Evolutionary conservation across 1,140 invertebrate species (phyloP), one percentile per base, ranked within the genome.

Genomic region (Heterodera schachtii): DNA sequence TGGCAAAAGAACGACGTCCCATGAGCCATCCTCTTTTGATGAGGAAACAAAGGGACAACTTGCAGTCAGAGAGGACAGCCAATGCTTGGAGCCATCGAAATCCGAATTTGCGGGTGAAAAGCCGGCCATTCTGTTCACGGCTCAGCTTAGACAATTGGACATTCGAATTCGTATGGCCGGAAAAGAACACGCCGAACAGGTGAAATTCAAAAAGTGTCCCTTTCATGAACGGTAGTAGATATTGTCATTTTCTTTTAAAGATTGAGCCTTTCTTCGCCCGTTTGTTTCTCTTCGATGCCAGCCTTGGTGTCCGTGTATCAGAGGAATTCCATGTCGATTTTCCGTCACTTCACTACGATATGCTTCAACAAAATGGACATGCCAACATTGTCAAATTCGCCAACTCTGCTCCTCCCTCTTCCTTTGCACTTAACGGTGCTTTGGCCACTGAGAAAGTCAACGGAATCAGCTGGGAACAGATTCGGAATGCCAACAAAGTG

Each of bases 191-290:
- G 67, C 81, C 16, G 78, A 80, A 71, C 81, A 81, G 41, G 80
- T 81, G 44, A n/a, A n/a, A 21, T 5, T 69, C 44, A 43, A 78
- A n/a, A 41, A 5, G 6, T 3, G 21, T 31, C 31, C 0, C 31
- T 31, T 31, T 31, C 31, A 31, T 31, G 31, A 31, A 1, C 31
- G 31, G 31, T 31, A 31, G 31, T 31, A 31, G 31, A 31, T 31
- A 21, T 7, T n/a, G 31, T 69, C 6, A 13, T 43, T 6, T 44
- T 19, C 46, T 49, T 84, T 41, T 75, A 19, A n/a, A 87, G 78
- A 85, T 86, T 80, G 85, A 86, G 73, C 85, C 85, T 1, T 86
- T 86, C 67, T 87, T 86, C 19, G 46, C 87, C 3, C 70, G 73
- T 21, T 8, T 86, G 13, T 86, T 86, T 66, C 46, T 86, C n/a